A percentile compares a stretch with the other conserved stretches of the same genome.
These are phyloP conservation scores for Calonectris borealis DNA, from an alignment of 2,113 vertebrate genomes.

Conservation along the genomic window DNA sequence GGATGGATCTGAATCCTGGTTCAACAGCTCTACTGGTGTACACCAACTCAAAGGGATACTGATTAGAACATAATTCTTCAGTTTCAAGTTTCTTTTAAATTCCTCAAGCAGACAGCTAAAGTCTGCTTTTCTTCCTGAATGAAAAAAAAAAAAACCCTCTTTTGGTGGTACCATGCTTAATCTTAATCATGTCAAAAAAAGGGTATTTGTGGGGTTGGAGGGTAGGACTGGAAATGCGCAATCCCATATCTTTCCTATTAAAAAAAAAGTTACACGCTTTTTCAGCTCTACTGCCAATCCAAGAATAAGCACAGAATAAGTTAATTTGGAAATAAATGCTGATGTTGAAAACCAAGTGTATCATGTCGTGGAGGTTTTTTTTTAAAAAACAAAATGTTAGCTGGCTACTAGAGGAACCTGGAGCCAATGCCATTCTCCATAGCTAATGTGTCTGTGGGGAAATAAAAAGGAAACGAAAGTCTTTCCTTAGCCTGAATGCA, in stretches of 20 bases:
- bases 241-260: not conserved
- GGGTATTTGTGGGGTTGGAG: not conserved
- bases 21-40: not conserved
- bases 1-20: not conserved
- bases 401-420: not conserved
- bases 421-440: not conserved
- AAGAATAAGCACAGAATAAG: not conserved
- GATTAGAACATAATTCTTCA: not conserved
- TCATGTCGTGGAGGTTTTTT: not conserved
- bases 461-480: not conserved
- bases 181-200: not conserved
- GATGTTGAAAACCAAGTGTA: not conserved
- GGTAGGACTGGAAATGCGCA: not conserved
- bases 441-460: not conserved
- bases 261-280: not conserved
- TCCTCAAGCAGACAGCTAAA: not conserved
- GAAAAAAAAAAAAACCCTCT: rapidly evolving
- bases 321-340: not conserved
- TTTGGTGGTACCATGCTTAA: not conserved
- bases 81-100: not conserved
- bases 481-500: not conserved
- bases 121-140: not conserved
- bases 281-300: not conserved
- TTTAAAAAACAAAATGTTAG: not conserved
- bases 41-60: not conserved